Base-by-base conservation (phyloP, 2,888 invertebrate genomes). In the Apamea epomidion region DNA sequence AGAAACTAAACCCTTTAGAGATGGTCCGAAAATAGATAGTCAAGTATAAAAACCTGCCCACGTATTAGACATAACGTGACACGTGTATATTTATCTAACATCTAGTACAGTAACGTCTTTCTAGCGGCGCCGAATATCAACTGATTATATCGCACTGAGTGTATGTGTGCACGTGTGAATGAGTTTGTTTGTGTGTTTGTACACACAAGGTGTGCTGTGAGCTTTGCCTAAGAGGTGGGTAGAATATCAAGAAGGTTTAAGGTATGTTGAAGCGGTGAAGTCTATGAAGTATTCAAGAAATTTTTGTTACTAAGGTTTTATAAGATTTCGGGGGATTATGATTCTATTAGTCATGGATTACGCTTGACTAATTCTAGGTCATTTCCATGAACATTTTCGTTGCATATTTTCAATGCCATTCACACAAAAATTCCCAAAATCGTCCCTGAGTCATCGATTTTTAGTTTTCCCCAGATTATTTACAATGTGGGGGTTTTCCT, bases 111-210 rank as follows among this genome's bases (percentile, higher is more conserved):
- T 93, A 92, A 93, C 93, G 95, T 94, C 94, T 95, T 93, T 95
- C 93, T 94, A 94, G 94, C 95, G 95, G 94, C 95, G 95, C 94
- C 95, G 95, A 94, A 95, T 93, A 93, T 92, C 84, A 88, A 88
- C 84, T 80, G 90, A 92, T 92, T 90, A 88, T 82, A 92, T 92
- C 92, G 83, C 85, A 91, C 90, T 91, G 81, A 71, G 48, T 88
- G 82, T 77, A 81, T 89, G 84, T 86, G 75, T 85, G 86, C 83
- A 80, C 86, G 88, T 88, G 88, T 88, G 90, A 88, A 88, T 90
- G 86, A 90, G 84, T 87, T 89, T 84, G 68, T 83, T 86, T 88
- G 88, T 88, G 74, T 81, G 74, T 72, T 21, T 76, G 68, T 81
- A 70, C 58, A 72, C 37, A 72, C 68, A 78, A 67, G 74, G 67